A percentile compares a stretch with the other conserved stretches of the same genome.
phyloP scores from a whole-genome alignment of 2,113 vertebrate species.

The Ageneiosus marmoratus region DNA sequence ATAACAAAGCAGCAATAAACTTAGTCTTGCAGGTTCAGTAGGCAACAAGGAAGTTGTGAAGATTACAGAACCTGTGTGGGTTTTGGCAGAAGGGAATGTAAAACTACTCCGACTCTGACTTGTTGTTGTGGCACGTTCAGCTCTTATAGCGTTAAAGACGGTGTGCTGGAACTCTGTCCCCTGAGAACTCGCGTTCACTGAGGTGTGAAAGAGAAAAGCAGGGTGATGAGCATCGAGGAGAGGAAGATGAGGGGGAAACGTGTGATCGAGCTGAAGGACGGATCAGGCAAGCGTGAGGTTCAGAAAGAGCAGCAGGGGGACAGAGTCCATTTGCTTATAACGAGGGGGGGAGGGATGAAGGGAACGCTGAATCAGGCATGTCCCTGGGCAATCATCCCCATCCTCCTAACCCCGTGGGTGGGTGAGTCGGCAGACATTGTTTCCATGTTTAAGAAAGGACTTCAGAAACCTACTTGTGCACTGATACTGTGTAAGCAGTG shows the following conservation, averaged over 20 bases:
- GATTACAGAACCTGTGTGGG: neutral
- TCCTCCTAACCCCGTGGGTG: slow-evolving; percentile 43
- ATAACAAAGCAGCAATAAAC: neutral
- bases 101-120: neutral
- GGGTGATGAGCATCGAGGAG: slow-evolving; percentile 35
- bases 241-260: slow-evolving; percentile 50
- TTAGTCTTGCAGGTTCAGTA: neutral
- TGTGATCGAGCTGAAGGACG: slow-evolving; percentile 49
- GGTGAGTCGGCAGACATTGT: slow-evolving; percentile 26
- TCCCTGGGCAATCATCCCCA: slow-evolving; percentile 51
- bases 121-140: neutral
- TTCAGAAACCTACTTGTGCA: neutral
- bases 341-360: slow-evolving; percentile 5
- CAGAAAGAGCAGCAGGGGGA: slow-evolving; percentile 42
- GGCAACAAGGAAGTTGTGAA: neutral
- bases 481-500: neutral
- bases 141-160: neutral
- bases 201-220: slow-evolving; percentile 51
- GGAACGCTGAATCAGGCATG: slow-evolving; percentile 54
- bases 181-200: slow-evolving; percentile 31
- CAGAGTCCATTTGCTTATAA: slow-evolving; percentile 47
- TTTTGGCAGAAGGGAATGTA: neutral
- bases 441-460: slow-evolving; percentile 8
- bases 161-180: slow-evolving; percentile 38
- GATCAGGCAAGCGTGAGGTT: slow-evolving; percentile 55